Conservation (phyloP, 1,140 invertebrate species). For the Leptestheria dahalacensis region DNA sequence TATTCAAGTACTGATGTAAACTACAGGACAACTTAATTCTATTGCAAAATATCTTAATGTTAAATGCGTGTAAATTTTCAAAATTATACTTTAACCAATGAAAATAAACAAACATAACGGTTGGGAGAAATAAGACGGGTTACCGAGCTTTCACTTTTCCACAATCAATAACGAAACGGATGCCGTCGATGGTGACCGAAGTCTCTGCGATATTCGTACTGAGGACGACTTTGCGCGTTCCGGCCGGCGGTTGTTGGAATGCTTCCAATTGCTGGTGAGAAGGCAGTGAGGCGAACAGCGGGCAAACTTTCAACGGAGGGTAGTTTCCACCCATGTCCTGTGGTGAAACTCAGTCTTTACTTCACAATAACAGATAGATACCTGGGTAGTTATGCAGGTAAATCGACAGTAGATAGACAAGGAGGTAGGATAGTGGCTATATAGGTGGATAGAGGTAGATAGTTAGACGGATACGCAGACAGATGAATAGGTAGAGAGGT, state of each 20-base stretch:
- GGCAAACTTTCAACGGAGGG: conserved; percentile 48
- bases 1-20: neutral
- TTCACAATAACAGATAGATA: too few species aligned
- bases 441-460: too few species aligned
- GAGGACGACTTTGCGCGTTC: conserved; percentile 73
- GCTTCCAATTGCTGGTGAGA: conserved; percentile 59
- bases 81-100: conserved; percentile 1
- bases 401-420: too few species aligned
- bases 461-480: too few species aligned
- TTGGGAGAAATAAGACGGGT: conserved; percentile 10
- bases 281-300: conserved; percentile 68
- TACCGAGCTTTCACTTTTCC: conserved; percentile 82
- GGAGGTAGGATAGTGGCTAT: too few species aligned
- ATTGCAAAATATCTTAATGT: neutral
- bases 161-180: conserved; percentile 86
- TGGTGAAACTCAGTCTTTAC: too few species aligned
- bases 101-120: too few species aligned
- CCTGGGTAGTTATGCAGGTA: too few species aligned
- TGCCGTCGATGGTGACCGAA: conserved; percentile 81
- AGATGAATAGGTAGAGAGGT: too few species aligned
- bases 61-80: neutral
- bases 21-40: neutral
- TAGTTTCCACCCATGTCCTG: conserved; percentile 32
- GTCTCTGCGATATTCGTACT: conserved; percentile 98
- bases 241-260: conserved; percentile 47